Evolutionary conservation across 2,888 invertebrate species (phyloP).

Genomic region (Folsomia manolachei): DNA sequence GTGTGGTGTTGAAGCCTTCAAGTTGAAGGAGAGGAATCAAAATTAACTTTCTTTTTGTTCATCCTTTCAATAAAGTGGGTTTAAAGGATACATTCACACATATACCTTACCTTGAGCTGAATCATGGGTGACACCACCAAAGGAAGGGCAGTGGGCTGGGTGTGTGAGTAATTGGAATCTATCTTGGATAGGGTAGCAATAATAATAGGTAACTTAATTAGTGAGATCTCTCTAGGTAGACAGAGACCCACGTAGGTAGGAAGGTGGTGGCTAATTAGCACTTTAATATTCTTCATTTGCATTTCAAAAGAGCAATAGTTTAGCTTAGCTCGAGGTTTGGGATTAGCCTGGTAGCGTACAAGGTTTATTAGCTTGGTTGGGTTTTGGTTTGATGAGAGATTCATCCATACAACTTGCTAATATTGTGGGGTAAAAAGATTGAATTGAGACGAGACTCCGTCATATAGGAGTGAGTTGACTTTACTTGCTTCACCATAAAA

Average conservation of each 20-base stretch:
- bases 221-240: not conserved
- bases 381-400: not conserved
- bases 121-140: not conserved
- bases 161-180: too few relatives aligned
- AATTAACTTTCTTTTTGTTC: too few relatives aligned
- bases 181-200: not conserved
- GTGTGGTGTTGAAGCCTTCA: too few relatives aligned
- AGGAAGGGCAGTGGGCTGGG: not conserved
- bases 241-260: too few relatives aligned
- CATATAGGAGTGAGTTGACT: too few relatives aligned
- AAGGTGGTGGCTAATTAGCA: not conserved
- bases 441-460: too few relatives aligned
- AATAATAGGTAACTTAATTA: not conserved
- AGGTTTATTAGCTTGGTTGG: too few relatives aligned
- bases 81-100: too few relatives aligned
- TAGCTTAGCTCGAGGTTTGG: too few relatives aligned
- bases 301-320: not conserved
- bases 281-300: not conserved
- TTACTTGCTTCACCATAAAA: not conserved
- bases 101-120: not conserved
- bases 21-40: not conserved
- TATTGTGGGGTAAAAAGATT: not conserved
- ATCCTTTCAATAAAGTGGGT: too few relatives aligned
- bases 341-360: too few relatives aligned
- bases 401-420: not conserved